Percentiles rank a stretch among this genome's conserved stretches.
These are phyloP conservation scores for Alviniconcha strummeri DNA, from an alignment of 2,888 invertebrate genomes.

Conservation along the genomic window DNA sequence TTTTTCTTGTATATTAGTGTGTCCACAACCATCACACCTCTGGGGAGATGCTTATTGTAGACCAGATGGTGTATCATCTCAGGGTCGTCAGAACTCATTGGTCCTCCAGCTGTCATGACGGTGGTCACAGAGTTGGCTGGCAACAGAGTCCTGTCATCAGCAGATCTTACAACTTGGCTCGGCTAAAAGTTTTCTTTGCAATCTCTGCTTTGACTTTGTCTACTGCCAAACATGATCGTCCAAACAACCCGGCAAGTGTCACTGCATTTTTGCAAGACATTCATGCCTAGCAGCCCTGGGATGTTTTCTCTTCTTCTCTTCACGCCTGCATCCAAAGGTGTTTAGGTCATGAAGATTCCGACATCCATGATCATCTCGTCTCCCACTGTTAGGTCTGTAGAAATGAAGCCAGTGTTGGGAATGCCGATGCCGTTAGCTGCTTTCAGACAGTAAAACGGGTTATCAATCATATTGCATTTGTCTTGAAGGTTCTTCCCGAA, in stretches of 20 bases:
- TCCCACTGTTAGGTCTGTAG: neutral
- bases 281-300: neutral
- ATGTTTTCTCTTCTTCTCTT: neutral
- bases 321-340: neutral
- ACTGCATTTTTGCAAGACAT: neutral
- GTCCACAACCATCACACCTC: neutral
- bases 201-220: slow-evolving; percentile 2
- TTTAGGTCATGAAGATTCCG: neutral
- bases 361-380: neutral
- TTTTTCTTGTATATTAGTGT: neutral
- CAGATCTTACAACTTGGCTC: neutral
- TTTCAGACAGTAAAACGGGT: neutral
- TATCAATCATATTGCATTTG: neutral
- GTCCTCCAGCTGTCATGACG: neutral
- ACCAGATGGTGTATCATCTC: no score
- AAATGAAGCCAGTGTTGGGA: neutral
- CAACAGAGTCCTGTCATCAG: neutral
- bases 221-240: neutral
- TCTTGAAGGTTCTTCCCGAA: neutral
- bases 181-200: neutral
- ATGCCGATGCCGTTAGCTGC: neutral
- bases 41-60: neutral
- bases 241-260: neutral
- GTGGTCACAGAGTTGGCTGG: slow-evolving; percentile 1
- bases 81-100: neutral